Conservation (phyloP, 1,140 invertebrate species). For the Linepithema humile region DNA sequence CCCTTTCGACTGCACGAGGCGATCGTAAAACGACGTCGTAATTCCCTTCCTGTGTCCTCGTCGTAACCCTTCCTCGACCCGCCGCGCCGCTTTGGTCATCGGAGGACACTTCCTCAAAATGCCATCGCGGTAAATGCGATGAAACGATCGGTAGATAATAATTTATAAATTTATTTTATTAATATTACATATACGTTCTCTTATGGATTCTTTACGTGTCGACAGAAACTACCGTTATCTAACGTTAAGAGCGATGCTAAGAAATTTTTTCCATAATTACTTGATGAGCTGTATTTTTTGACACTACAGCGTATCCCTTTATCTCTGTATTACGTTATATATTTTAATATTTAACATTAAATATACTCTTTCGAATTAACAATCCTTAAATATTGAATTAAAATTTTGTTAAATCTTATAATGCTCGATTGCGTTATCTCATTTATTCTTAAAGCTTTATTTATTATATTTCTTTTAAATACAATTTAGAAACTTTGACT, state of each 20-base stretch:
- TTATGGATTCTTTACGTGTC: background rate
- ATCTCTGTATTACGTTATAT: too few relatives aligned
- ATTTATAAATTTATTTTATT: slow-evolving; percentile 16
- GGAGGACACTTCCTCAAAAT: slow-evolving; percentile 1
- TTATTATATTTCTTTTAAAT: background rate
- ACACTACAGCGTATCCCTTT: too few relatives aligned
- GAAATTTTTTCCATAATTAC: background rate
- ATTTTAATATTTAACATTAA: background rate
- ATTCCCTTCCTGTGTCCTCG: slow-evolving; percentile 46
- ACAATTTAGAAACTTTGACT: background rate
- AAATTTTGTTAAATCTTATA: background rate
- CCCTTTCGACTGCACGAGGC: slow-evolving; percentile 60
- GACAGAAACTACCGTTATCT: background rate
- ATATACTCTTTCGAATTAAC: background rate
- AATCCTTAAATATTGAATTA: too few relatives aligned
- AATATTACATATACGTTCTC: background rate
- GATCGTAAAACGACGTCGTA: slow-evolving; percentile 69
- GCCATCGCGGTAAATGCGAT: slow-evolving; percentile 27
- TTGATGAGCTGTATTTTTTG: too few relatives aligned
- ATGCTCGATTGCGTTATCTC: background rate
- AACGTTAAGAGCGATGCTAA: background rate
- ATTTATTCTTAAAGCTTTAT: background rate
- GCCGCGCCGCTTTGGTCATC: background rate
- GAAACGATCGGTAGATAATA: background rate
- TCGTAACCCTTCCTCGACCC: slow-evolving; percentile 43